A percentile compares a stretch with the other conserved stretches of the same genome.
Conservation (phyloP, 92 coral and sea anemone species). For the Siderastrea radians region DNA sequence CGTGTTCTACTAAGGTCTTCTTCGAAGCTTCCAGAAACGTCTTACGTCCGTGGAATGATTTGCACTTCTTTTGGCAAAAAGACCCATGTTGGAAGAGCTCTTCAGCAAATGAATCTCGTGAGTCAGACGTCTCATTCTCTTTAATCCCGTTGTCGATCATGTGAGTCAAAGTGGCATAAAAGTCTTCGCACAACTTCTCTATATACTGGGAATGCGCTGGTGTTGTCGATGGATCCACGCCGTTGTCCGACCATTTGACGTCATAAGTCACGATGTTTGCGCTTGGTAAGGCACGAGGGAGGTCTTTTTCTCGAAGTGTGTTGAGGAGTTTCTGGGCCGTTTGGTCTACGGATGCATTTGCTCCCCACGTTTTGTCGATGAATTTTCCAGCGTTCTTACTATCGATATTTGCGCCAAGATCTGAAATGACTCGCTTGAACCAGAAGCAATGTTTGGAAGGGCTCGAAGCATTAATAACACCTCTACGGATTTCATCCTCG, state of each 20-base stretch:
- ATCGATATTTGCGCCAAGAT: slow-evolving; percentile 65
- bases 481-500: slow-evolving; percentile 98
- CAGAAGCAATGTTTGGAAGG: slow-evolving; percentile 91
- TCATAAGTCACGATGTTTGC: slow-evolving; percentile 74
- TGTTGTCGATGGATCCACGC: slow-evolving; percentile 79
- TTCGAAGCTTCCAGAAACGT: slow-evolving; percentile 74
- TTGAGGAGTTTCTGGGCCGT: slow-evolving; percentile 82
- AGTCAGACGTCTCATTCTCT: slow-evolving; percentile 78
- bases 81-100: slow-evolving; percentile 92
- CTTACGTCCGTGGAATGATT: slow-evolving; percentile 86
- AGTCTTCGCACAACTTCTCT: slow-evolving; percentile 81
- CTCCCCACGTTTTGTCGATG: slow-evolving; percentile 93
- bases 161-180: slow-evolving; percentile 74
- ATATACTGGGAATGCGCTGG: slow-evolving; percentile 88
- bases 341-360: slow-evolving; percentile 67
- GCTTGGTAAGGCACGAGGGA: slow-evolving; percentile 69
- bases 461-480: slow-evolving; percentile 78
- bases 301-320: slow-evolving; percentile 81
- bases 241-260: slow-evolving; percentile 88
- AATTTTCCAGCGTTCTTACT: slow-evolving; percentile 86
- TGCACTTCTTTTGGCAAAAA: slow-evolving; percentile 92
- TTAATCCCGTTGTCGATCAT: slow-evolving; percentile 83
- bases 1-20: slow-evolving; percentile 59
- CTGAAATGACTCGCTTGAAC: slow-evolving; percentile 90
- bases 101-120: slow-evolving; percentile 83